Base-by-base conservation (phyloP, 2,797 vertebrate genomes). In the Ceryle rudis region DNA sequence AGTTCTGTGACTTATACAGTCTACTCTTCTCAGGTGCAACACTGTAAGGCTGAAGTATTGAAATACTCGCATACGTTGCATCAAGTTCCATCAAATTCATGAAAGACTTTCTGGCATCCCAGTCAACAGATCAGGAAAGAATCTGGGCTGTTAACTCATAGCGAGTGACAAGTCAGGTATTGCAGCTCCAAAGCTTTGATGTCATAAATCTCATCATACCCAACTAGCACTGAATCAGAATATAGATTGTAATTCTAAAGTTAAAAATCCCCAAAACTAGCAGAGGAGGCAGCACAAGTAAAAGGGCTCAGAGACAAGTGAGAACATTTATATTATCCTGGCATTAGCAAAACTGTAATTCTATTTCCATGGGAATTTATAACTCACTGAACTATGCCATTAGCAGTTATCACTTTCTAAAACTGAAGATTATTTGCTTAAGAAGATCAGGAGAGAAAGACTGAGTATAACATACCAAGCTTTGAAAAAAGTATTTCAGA, bases 1-100 rank as follows among this genome's bases (percentile, higher is more conserved):
- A 74, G 13, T 14, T 47, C 37, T 47, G 17, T 39, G 28, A 9
- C 25, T 75, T 65, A 16, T 64, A 69, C 17, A 33, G 6, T 22
- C 35, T 19, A 1, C 13, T 79, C 28, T 29, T 31, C 49, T 49
- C 13, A 29, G 12, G n/a, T 54, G 12, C 23, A 84, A n/a, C 6
- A 12, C 15, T 35, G 7, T 1, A 35, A 73, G 19, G 6, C 11
- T 22, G 4, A 78, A 82, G 18, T 29, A 54, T 20, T 67, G 19
- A 26, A 62, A 70, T 25, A 6, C 33, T 54, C 39, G 70, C 15
- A 14, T 9, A 52, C 1, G 0, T 6, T 29, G 1, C 14, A 66
- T 33, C 16, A 74, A n/a, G 29, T 47, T 49, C 11, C 31, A 80
- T 9, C 7, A 78, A 60, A 67, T 18, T 42, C 35, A 44, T 4